Base-by-base conservation (phyloP, 1,140 invertebrate genomes). In the Onthophagus taurus region DNA sequence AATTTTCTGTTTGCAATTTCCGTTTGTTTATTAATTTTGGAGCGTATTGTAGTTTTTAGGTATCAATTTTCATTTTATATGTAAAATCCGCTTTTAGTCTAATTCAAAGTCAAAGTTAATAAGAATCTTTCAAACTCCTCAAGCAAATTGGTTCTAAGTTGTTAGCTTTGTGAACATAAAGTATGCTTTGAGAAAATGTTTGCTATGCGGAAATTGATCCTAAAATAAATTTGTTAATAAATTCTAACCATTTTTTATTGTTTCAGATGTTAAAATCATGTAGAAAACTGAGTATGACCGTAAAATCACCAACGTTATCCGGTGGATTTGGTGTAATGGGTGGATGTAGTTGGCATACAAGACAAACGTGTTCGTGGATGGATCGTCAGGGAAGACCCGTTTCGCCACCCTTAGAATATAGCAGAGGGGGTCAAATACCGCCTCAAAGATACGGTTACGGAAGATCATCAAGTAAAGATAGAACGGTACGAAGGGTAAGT, bases 331-430 rank as follows among this genome's bases (percentile, higher is more conserved):
- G 65, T 63, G 45, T 69, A 66, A 26, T 56, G 59, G 51, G 72
- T 60, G 65, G 60, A 45, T 66, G 64, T 59, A 75, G 74, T 7
- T 77, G 72, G 51, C 68, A 74, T 16, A 72, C 81, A 48, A 75
- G 85, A 24, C 85, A 89, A 50, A 85, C 82, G 13, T 93, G 89
- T 67, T 86, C 85, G 12, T 94, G 90, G 90, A 89, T 92, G 72
- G 88, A 93, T 64, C 72, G 86, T 19, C 82, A 87, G 52, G 89
- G 89, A 17, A 69, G 88, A 44, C 83, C 87, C 0, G 85, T 85
- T 4, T 91, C 88, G 1, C 89, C 89, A 12, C 90, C 86, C 21
- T 71, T 78, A 42, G 75, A 78, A 54, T 73, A 75, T 54, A 60
- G 66, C 58, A 44, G 67, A 61, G 24, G 60, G 51, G 52, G 41